Conservation (phyloP, 2,888 invertebrate species). For the Agrilus cyanescens region DNA sequence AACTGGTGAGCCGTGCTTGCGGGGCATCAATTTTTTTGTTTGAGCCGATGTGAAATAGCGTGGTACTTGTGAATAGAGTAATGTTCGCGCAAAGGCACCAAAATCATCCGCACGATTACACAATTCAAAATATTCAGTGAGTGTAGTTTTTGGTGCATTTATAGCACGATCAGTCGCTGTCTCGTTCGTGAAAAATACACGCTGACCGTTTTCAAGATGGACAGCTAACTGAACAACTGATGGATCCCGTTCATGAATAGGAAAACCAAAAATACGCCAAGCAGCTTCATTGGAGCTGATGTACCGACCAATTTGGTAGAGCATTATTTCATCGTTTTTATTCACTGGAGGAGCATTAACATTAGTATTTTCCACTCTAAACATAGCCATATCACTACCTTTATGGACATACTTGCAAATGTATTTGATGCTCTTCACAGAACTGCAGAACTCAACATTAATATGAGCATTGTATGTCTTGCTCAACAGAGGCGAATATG, state of each 20-base stretch:
- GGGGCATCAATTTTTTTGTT: slow-evolving; percentile 14
- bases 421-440: too few species aligned
- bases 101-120: too few species aligned
- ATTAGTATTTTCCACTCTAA: slow-evolving; percentile 11
- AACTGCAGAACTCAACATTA: slow-evolving; percentile 29
- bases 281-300: slow-evolving; percentile 22
- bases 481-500: slow-evolving; percentile 22
- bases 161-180: too few species aligned
- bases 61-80: too few species aligned
- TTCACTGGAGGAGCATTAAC: too few species aligned
- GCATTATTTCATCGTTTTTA: slow-evolving; percentile 17
- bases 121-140: slow-evolving; percentile 5
- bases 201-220: slow-evolving; percentile 14
- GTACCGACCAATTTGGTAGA: slow-evolving; percentile 20
- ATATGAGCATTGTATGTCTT: slow-evolving; percentile 23
- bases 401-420: slow-evolving; percentile 26
- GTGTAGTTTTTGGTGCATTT: background rate
- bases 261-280: slow-evolving; percentile 17
- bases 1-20: slow-evolving; percentile 6
- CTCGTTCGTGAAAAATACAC: slow-evolving; percentile 10
- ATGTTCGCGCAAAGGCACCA: too few species aligned
- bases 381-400: slow-evolving; percentile 19
- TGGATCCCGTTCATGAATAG: slow-evolving; percentile 22
- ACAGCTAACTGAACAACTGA: slow-evolving; percentile 20
- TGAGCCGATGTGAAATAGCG: background rate